These are phyloP conservation scores for Ornithorhynchus anatinus DNA, from an alignment of 2,113 vertebrate genomes.

Conservation along the genomic window DNA sequence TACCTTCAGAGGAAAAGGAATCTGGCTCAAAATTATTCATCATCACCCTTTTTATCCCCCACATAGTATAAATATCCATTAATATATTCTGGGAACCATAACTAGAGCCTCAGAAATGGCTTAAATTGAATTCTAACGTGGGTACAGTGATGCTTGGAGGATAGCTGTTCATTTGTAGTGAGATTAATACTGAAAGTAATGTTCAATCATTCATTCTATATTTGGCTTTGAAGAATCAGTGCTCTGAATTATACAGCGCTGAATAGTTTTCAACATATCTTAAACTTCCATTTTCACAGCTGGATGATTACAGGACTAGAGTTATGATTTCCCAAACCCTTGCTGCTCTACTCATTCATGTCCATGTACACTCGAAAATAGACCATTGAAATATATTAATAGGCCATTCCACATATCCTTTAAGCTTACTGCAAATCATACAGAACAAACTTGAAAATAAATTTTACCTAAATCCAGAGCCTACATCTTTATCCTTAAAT, in stretches of 20 bases:
- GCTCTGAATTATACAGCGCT: not conserved
- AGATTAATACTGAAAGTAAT: not conserved
- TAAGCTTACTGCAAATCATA: not conserved
- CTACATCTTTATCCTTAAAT: not conserved
- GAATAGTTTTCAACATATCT: not conserved
- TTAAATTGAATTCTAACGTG: conserved; percentile 20
- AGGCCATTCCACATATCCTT: not conserved
- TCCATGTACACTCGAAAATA: not conserved
- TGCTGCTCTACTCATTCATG: not conserved
- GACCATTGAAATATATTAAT: not conserved
- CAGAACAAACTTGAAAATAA: not conserved
- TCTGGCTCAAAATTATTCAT: too few species aligned
- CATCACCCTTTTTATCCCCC: too few species aligned
- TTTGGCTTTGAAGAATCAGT: not conserved
- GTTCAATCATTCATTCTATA: not conserved
- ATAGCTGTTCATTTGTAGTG: not conserved
- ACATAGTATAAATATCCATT: too few species aligned
- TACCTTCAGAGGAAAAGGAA: too few species aligned
- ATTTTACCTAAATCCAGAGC: not conserved
- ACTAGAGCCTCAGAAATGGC: not conserved
- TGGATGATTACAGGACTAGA: not conserved
- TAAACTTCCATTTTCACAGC: not conserved
- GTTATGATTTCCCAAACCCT: not conserved
- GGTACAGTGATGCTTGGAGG: not conserved
- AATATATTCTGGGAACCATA: not conserved